These are phyloP conservation scores for Xyliphius kryptos DNA, from an alignment of 2,113 vertebrate species.

Conservation along the genomic window DNA sequence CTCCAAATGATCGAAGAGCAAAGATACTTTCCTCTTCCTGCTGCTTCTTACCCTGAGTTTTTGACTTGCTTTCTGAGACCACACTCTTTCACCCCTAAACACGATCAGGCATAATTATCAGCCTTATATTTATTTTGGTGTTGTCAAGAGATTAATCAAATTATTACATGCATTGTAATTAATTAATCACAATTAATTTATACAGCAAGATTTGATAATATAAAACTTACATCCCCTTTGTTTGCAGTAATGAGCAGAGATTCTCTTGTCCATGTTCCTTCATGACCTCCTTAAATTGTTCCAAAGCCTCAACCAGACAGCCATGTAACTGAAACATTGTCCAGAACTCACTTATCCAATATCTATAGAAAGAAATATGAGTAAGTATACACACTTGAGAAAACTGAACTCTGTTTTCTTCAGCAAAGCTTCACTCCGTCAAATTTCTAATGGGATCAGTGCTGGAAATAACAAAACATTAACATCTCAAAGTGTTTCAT, in stretches of 20 bases:
- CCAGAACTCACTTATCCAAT: constrained; percentile 97
- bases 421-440: no score
- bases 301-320: constrained; percentile 76
- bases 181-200: background rate
- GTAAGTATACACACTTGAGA: no score
- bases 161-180: no score
- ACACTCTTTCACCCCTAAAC: constrained; percentile 83
- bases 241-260: constrained; percentile 84
- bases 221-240: constrained; percentile 86
- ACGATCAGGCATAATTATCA: background rate
- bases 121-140: background rate
- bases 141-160: no score
- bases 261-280: constrained; percentile 79
- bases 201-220: background rate
- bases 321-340: constrained; percentile 86
- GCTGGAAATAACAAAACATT: no score
- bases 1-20: constrained; percentile 95
- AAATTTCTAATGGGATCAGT: no score
- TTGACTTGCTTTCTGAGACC: constrained; percentile 92
- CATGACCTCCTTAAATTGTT: constrained; percentile 83
- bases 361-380: constrained; percentile 56
- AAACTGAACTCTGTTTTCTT: no score
- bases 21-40: constrained; percentile 94
- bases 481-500: no score
- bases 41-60: constrained; percentile 88